phyloP scores from a whole-genome alignment of 1,140 invertebrate species.

The Drosophila repletoides region DNA sequence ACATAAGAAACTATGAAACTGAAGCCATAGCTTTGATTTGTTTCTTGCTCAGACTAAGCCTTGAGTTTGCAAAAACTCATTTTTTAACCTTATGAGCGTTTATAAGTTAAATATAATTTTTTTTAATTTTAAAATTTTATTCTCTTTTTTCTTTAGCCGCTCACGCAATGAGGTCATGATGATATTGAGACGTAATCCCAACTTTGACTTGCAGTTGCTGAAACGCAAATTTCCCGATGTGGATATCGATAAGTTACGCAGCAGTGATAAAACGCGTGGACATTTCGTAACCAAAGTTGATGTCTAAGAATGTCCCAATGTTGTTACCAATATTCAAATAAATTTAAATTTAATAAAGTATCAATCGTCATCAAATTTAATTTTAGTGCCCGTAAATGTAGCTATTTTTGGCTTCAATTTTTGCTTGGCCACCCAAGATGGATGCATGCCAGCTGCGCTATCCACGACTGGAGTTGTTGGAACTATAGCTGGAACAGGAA shows the following conservation, averaged over 20 bases:
- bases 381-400: conserved; percentile 78
- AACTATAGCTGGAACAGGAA: neutral
- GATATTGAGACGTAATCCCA: conserved; percentile 89
- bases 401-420: conserved; percentile 71
- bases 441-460: conserved; percentile 82
- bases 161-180: conserved; percentile 86
- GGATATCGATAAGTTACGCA: conserved; percentile 87
- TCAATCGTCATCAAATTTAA: conserved; percentile 71
- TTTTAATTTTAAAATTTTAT: conserved; percentile 58
- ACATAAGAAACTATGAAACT: too few species aligned
- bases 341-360: conserved; percentile 25
- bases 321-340: conserved; percentile 18
- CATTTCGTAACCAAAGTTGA: conserved; percentile 84
- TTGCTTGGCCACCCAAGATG: conserved; percentile 86
- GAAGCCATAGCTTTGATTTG: too few species aligned
- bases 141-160: too few species aligned
- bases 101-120: conserved; percentile 15
- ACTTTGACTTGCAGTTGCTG: conserved; percentile 88
- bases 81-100: too few species aligned
- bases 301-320: conserved; percentile 4
- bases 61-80: too few species aligned
- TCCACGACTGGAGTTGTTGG: neutral
- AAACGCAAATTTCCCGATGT: conserved; percentile 90
- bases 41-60: too few species aligned
- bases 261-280: conserved; percentile 84